Evolutionary conservation across 2,113 vertebrate species (phyloP), one percentile per base, ranked within the genome.

Genomic region (Rhinichthys klamathensis): DNA sequence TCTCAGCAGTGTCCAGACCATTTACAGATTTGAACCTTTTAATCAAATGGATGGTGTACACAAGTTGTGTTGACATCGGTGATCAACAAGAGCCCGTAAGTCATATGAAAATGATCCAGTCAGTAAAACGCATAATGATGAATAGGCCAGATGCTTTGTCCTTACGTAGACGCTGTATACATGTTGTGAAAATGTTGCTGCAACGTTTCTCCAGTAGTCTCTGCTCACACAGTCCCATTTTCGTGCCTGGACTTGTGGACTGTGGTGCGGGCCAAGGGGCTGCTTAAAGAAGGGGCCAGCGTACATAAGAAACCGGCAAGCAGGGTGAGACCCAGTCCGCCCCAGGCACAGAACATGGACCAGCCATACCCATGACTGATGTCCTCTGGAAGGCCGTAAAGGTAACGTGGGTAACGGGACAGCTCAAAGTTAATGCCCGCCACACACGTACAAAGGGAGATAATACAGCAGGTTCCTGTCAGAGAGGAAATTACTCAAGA

Each of bases 311-410:
- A 98, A 58, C 97, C 97, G 51, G 97, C 97, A 86, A 98, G 93
- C 92, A 98, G 93, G 38, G 97, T 98, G 91, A 98, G 96, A 77
- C 97, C 97, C 74, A 98, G 92, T 60, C 97, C 97, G 0, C 97
- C 97, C 97, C 97, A 98, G 91, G 97, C 97, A 93, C 97, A 98
- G 92, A 98, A 98, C 97, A 98, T 98, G 93, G 97, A 98, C 97
- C 97, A 98, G 92, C 97, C 97, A 90, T 98, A 98, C 90, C 97
- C 97, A 88, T 98, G 97, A 92, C 97, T 97, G 95, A 98, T 97
- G 94, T 98, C 97, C 92, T 97, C 96, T 0, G 97, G 97, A 87
- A 98, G 95, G 90, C 96, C 96, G 15, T 97, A 98, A 92, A 98
- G 95, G 80, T 95, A 95, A 90, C 96, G 97, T 10, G 97, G 97